These are phyloP conservation scores for Taurulus bubalis DNA, from an alignment of 2,113 vertebrate genomes.

Conservation along the genomic window DNA sequence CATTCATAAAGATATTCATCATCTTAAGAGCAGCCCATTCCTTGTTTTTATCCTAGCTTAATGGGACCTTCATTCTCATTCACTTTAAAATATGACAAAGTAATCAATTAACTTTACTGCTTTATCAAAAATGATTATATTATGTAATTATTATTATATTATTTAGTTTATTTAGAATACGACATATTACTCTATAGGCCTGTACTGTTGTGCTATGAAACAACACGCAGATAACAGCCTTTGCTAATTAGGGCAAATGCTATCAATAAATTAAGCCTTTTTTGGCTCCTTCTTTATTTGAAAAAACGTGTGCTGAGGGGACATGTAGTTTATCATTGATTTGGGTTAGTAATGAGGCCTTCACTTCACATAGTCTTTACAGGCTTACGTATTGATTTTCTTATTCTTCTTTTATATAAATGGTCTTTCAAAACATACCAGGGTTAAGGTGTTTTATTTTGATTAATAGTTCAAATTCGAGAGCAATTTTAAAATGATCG, in stretches of 20 bases:
- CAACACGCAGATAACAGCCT: slow-evolving; percentile 26
- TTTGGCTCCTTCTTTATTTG: slow-evolving; percentile 23
- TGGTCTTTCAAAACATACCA: background rate
- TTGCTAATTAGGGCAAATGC: slow-evolving; percentile 34
- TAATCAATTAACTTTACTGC: background rate
- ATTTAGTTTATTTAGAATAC: slow-evolving; percentile 12
- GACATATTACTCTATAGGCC: slow-evolving; percentile 17
- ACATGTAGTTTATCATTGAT: slow-evolving; percentile 24
- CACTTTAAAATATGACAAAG: background rate
- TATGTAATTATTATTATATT: too few species aligned
- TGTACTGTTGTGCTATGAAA: slow-evolving; percentile 22
- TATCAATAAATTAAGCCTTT: slow-evolving; percentile 12
- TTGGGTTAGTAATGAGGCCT: slow-evolving; percentile 16
- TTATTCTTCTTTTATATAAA: background rate
- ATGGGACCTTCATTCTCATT: background rate
- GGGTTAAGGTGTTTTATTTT: background rate
- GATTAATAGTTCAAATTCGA: background rate
- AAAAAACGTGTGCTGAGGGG: slow-evolving; percentile 4
- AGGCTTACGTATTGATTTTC: background rate
- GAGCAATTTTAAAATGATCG: slow-evolving; percentile 3
- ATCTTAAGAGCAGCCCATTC: slow-evolving; percentile 6
- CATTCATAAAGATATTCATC: slow-evolving; percentile 14
- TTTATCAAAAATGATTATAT: background rate
- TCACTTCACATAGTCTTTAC: background rate
- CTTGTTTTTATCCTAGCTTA: slow-evolving; percentile 7